Conservation (phyloP, 2,888 invertebrate species). For the Hipparchia semele region DNA sequence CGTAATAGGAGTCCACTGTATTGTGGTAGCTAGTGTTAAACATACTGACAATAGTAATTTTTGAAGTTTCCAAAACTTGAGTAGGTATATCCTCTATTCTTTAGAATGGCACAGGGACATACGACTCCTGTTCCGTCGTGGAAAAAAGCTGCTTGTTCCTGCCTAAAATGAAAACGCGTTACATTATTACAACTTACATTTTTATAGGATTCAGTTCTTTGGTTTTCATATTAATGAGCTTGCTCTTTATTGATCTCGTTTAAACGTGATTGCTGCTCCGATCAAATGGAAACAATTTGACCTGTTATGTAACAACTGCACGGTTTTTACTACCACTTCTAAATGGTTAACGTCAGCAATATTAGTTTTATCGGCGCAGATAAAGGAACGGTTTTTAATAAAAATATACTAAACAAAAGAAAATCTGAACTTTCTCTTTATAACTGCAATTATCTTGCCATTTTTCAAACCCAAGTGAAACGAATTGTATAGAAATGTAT, state of each 20-base stretch:
- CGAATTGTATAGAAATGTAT: conserved; percentile 10
- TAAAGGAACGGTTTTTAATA: background rate
- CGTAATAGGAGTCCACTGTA: background rate
- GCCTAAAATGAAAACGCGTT: no score
- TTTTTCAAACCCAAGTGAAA: conserved; percentile 1
- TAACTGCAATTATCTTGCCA: conserved; percentile 10
- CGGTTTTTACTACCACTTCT: conserved; percentile 29
- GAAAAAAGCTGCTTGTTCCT: no score
- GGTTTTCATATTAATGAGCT: background rate
- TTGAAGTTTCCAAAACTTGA: no score
- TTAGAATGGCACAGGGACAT: no score
- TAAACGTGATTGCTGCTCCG: conserved; percentile 56
- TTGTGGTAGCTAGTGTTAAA: background rate
- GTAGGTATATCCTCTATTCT: no score
- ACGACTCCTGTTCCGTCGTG: no score
- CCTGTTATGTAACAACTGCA: conserved; percentile 45
- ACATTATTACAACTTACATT: no score
- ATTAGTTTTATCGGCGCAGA: background rate
- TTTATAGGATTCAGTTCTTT: background rate
- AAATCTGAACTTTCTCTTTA: background rate
- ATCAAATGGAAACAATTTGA: conserved; percentile 53
- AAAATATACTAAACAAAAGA: background rate
- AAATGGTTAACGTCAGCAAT: conserved; percentile 9
- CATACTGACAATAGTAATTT: no score
- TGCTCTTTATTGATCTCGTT: conserved; percentile 61